Evolutionary conservation across 2,888 invertebrate species (phyloP).

Genomic region (Anthrax anthrax): DNA sequence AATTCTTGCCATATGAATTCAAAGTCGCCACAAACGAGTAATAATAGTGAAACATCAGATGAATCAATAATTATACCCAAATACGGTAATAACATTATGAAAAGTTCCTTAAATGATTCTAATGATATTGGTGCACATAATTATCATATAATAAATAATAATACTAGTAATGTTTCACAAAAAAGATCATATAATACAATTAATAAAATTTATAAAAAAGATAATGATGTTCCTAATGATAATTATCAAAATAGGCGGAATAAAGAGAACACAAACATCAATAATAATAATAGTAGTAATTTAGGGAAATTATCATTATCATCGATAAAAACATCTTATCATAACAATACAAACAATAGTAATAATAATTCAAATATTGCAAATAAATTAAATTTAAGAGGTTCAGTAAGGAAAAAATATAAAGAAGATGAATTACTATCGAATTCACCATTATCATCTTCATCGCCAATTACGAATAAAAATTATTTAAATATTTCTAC

Average conservation of each 20-base stretch:
- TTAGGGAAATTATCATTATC: conserved; percentile 3
- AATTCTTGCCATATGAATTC: conserved; percentile 12
- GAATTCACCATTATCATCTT: conserved; percentile 16
- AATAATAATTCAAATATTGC: conserved; percentile 14
- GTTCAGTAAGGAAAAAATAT: conserved; percentile 18
- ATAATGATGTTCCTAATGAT: conserved; percentile 20
- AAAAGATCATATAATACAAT: conserved; percentile 29
- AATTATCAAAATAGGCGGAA: conserved; percentile 4
- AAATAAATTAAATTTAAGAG: conserved; percentile 16
- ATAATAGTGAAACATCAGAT: neutral
- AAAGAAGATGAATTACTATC: conserved; percentile 23
- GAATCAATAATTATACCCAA: conserved; percentile 23
- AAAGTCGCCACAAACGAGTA: conserved; percentile 14
- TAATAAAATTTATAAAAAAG: conserved; percentile 26
- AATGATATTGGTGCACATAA: neutral
- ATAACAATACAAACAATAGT: too few species aligned
- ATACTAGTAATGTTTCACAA: conserved; percentile 16
- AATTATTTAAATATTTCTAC: too few species aligned
- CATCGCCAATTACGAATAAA: too few species aligned
- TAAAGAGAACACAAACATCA: conserved; percentile 2
- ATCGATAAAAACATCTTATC: neutral
- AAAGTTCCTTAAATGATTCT: conserved; percentile 11
- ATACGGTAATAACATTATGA: conserved; percentile 17
- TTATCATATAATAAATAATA: conserved; percentile 2
- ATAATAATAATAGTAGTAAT: neutral